Evolutionary conservation across 2,113 vertebrate species (phyloP).

Genomic region (Alethe diademata): DNA sequence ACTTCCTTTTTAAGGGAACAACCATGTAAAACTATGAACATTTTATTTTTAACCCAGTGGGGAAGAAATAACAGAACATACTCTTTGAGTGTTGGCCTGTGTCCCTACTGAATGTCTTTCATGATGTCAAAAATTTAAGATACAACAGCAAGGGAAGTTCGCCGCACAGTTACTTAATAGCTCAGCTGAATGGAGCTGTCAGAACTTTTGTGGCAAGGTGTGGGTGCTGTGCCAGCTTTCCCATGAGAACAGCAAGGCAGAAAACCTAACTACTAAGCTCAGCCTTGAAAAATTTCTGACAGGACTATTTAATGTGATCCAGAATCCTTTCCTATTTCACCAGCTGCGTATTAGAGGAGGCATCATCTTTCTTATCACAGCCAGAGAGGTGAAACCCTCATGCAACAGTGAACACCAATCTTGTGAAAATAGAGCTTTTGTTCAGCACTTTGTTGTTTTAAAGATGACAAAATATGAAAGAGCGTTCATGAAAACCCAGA

Average conservation of each 20-base stretch:
- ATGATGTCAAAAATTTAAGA: not conserved
- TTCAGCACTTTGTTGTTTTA: not conserved
- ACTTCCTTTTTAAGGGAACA: not conserved
- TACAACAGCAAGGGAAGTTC: not conserved
- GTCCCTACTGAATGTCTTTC: not conserved
- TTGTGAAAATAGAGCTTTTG: not conserved
- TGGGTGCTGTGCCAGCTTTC: not conserved
- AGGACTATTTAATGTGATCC: not conserved
- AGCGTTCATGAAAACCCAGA: not conserved
- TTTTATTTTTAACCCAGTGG: not conserved
- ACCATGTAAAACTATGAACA: not conserved
- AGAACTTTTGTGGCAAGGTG: accelerated
- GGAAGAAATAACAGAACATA: not conserved
- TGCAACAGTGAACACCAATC: not conserved
- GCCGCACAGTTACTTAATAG: too few species aligned
- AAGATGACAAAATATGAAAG: not conserved
- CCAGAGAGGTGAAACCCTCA: not conserved
- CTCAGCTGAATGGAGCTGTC: not conserved
- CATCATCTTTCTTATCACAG: not conserved
- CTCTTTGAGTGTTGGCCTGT: not conserved
- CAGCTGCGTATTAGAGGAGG: not conserved
- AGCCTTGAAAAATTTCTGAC: not conserved
- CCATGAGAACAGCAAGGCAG: not conserved
- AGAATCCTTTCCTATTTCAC: not conserved
- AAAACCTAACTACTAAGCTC: not conserved